Conservation (phyloP, 2,113 vertebrate species). For the Sprattus sprattus region DNA sequence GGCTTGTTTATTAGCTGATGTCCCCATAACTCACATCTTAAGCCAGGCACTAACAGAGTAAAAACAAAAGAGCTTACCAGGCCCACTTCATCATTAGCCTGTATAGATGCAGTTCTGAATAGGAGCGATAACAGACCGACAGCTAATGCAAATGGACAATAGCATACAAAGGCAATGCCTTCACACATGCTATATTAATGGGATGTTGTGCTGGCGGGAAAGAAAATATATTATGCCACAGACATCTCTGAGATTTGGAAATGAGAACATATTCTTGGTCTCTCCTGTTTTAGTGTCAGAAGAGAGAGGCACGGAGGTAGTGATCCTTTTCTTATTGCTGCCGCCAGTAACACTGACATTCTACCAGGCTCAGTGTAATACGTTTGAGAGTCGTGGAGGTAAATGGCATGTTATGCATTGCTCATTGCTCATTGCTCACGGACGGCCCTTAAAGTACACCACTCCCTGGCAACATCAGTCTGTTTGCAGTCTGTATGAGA, state of each 20-base stretch:
- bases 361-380: background rate
- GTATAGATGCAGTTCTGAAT: conserved; percentile 38
- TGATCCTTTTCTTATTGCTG: background rate
- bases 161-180: background rate
- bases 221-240: background rate
- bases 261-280: background rate
- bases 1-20: conserved; percentile 26
- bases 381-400: background rate
- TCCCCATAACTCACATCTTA: conserved; percentile 31
- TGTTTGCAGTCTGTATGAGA: background rate
- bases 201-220: background rate
- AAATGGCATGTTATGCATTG: background rate
- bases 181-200: background rate
- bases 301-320: background rate
- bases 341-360: background rate
- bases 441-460: background rate
- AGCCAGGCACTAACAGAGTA: conserved; percentile 40
- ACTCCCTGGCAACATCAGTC: background rate
- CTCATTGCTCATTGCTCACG: background rate
- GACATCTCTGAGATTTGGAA: background rate
- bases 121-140: background rate
- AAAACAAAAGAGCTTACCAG: conserved; percentile 41
- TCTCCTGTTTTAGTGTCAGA: background rate
- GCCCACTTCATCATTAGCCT: conserved; percentile 47
- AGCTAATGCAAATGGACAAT: background rate